Conservation (phyloP, 2,797 vertebrate species). For the Novumbra hubbsi region DNA sequence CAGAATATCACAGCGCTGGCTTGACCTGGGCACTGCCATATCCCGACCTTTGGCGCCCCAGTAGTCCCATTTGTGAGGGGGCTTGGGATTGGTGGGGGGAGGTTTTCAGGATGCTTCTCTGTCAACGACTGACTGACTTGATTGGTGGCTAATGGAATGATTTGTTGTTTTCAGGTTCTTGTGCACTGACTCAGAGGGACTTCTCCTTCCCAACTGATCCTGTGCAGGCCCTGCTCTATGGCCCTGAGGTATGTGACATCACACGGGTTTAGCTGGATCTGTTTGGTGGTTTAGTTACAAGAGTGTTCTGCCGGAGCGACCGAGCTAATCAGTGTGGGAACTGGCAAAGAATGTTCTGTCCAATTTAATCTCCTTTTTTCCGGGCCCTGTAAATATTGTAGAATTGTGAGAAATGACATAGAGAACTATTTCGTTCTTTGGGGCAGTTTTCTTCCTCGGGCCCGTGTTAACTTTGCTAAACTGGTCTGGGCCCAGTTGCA, state of each 20-base stretch:
- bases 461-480: not conserved
- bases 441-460: not conserved
- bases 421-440: too few relatives aligned
- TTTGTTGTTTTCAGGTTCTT: constrained; percentile 54
- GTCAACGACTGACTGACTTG: constrained; percentile 1
- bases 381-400: not conserved
- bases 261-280: constrained; percentile 23
- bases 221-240: constrained; percentile 62
- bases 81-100: constrained; percentile 26
- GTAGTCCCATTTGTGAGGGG: constrained; percentile 10
- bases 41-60: constrained; percentile 65
- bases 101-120: not conserved
- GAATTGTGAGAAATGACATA: not conserved
- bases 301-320: constrained; percentile 26
- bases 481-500: too few relatives aligned
- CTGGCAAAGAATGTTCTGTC: constrained; percentile 36
- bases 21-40: not conserved
- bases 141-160: not conserved
- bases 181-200: constrained; percentile 46
- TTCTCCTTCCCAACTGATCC: constrained; percentile 41
- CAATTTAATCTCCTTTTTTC: constrained; percentile 27
- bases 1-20: not conserved
- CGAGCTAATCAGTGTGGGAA: constrained; percentile 56
- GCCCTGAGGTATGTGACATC: constrained; percentile 69
- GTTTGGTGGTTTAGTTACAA: constrained; percentile 28